Percentiles rank a stretch among this genome's conserved stretches.
phyloP scores from a whole-genome alignment of 1,140 invertebrate genomes.

The Platyscapa corneri region DNA sequence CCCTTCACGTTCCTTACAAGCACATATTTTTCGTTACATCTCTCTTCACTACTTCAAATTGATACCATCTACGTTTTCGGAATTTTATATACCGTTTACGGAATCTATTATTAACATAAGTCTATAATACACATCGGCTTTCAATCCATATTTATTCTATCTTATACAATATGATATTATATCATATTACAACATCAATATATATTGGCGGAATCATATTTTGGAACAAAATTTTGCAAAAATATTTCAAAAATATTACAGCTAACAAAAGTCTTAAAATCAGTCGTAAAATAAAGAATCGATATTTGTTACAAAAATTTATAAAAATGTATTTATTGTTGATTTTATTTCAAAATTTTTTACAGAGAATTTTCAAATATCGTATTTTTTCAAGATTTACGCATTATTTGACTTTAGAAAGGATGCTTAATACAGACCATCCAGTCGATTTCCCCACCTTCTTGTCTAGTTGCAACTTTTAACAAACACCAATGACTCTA shows the following conservation, averaged over 20 bases:
- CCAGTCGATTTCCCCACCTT: background rate
- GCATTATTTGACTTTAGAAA: background rate
- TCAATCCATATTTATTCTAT: background rate
- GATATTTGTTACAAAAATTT: too few species aligned
- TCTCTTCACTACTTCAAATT: background rate
- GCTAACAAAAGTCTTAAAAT: too few species aligned
- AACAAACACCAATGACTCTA: too few species aligned
- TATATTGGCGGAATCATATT: background rate
- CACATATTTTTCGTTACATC: background rate
- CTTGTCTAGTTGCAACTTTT: too few species aligned
- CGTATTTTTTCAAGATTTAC: background rate
- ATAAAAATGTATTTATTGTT: too few species aligned
- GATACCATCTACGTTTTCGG: constrained; percentile 3
- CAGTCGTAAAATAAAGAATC: too few species aligned
- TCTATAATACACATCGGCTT: background rate
- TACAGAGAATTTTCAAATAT: too few species aligned
- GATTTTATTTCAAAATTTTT: too few species aligned
- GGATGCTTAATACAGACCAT: background rate
- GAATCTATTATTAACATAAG: background rate
- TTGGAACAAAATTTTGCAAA: too few species aligned
- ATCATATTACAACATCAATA: background rate
- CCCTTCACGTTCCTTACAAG: background rate
- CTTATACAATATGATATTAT: background rate
- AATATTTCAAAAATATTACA: too few species aligned
- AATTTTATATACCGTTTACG: background rate